Percentiles rank a stretch among this genome's conserved stretches.
Evolutionary conservation across 1,140 invertebrate genomes (phyloP).

Genomic region (Neelides sp.): DNA sequence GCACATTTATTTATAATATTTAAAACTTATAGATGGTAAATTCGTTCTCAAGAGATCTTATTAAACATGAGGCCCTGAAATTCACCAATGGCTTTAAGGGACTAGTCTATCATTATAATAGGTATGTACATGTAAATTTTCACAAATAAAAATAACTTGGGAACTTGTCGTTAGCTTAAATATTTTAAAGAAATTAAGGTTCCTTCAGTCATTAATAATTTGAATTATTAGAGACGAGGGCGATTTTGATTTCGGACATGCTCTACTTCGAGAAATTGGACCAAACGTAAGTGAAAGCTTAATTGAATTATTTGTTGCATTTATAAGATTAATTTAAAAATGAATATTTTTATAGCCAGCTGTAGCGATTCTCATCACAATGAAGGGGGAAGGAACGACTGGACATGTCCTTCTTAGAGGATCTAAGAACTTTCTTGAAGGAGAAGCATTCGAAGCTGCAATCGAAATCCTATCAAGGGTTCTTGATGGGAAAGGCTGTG

Average conservation of each 20-base stretch:
- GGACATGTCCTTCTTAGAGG: constrained; percentile 24
- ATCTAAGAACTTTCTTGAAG: not conserved
- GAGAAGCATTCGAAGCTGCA: not conserved
- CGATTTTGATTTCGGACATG: constrained; percentile 22
- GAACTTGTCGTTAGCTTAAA: not conserved
- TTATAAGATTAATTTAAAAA: not conserved
- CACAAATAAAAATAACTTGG: not conserved
- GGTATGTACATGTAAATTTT: constrained; percentile 3
- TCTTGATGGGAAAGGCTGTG: constrained; percentile 24
- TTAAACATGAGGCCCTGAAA: not conserved
- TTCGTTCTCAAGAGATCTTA: too few species aligned
- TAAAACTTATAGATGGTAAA: too few species aligned
- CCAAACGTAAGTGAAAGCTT: constrained; percentile 11
- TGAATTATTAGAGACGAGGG: constrained; percentile 18
- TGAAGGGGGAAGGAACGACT: constrained; percentile 17
- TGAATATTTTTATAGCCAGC: constrained; percentile 3
- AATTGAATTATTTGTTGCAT: not conserved
- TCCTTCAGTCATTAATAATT: too few species aligned
- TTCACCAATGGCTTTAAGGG: not conserved
- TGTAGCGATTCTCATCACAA: constrained; percentile 15
- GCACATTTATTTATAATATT: too few species aligned
- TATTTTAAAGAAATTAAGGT: not conserved
- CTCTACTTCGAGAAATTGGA: constrained; percentile 23
- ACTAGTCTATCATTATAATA: constrained; percentile 10
- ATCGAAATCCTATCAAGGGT: constrained; percentile 16